Evolutionary conservation across 2,113 vertebrate genomes (phyloP).

Genomic region (Lates calcarifer): DNA sequence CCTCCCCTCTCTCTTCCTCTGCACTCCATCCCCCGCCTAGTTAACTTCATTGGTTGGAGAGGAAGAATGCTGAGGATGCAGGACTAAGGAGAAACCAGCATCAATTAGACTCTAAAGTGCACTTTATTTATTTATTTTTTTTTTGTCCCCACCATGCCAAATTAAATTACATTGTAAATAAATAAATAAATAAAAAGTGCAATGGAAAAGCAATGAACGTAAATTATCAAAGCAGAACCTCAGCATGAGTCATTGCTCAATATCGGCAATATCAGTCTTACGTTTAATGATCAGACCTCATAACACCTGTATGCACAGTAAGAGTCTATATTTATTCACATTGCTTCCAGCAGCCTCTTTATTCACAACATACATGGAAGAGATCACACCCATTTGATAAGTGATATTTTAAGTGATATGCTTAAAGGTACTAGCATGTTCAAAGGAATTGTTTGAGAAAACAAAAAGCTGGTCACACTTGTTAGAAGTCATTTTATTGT

Average conservation of each 20-base stretch:
- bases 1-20: constrained; percentile 29
- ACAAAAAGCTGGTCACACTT: constrained; percentile 9
- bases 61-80: constrained; percentile 81
- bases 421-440: not conserved
- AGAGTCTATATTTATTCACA: constrained; percentile 26
- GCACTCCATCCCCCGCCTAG: constrained; percentile 52
- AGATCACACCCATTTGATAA: not conserved
- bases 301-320: not conserved
- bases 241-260: constrained; percentile 68
- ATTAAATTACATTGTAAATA: constrained; percentile 84
- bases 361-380: constrained; percentile 5
- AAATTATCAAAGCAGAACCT: constrained; percentile 78
- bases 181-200: constrained; percentile 52
- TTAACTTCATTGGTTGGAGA: constrained; percentile 72
- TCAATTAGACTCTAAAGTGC: constrained; percentile 84
- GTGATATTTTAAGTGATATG: too few relatives aligned
- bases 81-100: constrained; percentile 67
- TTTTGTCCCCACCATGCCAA: constrained; percentile 70
- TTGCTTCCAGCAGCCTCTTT: constrained; percentile 12
- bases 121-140: constrained; percentile 77
- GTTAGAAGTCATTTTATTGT: constrained; percentile 4
- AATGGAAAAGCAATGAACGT: constrained; percentile 81
- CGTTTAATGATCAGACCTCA: constrained; percentile 6
- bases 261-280: constrained; percentile 20
- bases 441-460: not conserved